Evolutionary conservation across 2,888 invertebrate species (phyloP), one percentile per base, ranked within the genome.

Genomic region (Agrotis segetum): DNA sequence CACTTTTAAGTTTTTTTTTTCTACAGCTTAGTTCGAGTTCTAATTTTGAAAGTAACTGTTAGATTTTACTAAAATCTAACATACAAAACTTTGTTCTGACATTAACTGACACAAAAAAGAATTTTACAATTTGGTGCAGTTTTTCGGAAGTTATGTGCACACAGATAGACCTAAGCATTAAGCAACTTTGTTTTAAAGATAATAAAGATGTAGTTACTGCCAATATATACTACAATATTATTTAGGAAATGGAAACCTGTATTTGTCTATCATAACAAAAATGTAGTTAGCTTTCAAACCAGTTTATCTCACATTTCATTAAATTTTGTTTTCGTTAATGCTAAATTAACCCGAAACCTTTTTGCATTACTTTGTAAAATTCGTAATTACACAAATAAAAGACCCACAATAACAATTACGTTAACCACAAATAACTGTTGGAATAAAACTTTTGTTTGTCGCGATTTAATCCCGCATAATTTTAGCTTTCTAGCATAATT

Each of bases 401-500:
- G 64, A 60, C 46, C 24, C 49, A 53, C 21, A 67, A 59, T 65
- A 72, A 72, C 67, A 63, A 78, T 79, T 73, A 73, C 29, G 44
- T 14, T 59, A 65, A 74, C 81, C 67, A 52, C 60, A 74, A 74
- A 77, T 71, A 14, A 67, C 46, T 74, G 71, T 55, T 67, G 53
- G 60, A 67, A 65, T 71, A 77, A 79, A 82, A 84, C 64, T 82
- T 82, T 76, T 79, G 82, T 82, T 81, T 71, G 70, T 84, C 63
- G 68, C 76, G 44, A 71, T 85, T 85, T 50, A 83, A 75, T 75
- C 61, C 80, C 66, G 71, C 69, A 80, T 71, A 79, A 83, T 83
- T 85, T 84, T 59, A 76, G 73, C 76, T 68, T 74, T 74, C 75
- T 71, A 72, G 67, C 46, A 74, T 81, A 85, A 84, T 84, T 84